These are phyloP conservation scores for Rattus rattus DNA, from an alignment of 2,113 vertebrate species.

Conservation along the genomic window DNA sequence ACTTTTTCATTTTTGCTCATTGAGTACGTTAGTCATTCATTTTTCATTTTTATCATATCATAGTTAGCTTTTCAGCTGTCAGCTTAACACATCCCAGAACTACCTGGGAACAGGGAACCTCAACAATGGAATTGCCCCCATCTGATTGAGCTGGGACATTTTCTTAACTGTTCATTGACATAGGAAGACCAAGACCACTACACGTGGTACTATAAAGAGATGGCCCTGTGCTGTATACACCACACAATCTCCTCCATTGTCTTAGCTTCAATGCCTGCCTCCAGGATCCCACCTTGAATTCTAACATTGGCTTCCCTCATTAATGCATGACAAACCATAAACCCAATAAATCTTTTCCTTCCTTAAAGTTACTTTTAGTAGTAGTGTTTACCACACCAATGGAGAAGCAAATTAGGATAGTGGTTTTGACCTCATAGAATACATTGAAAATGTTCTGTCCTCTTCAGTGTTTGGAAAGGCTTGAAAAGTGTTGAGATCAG, in stretches of 20 bases:
- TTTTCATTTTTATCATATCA: background rate
- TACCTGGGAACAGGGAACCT: background rate
- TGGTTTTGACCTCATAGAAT: background rate
- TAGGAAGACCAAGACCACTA: background rate
- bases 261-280: background rate
- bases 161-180: background rate
- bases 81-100: background rate
- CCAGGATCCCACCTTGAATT: background rate
- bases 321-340: background rate
- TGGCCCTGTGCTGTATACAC: background rate
- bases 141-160: background rate
- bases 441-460: background rate
- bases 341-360: background rate
- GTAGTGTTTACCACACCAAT: background rate
- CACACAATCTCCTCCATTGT: background rate
- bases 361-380: background rate
- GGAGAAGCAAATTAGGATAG: background rate
- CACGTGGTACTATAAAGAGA: background rate
- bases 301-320: background rate
- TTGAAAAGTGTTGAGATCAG: background rate
- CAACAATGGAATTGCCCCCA: background rate
- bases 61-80: background rate
- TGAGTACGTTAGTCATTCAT: background rate
- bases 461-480: background rate
- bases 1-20: background rate